phyloP scores from a whole-genome alignment of 1,140 invertebrate genomes.

The Berghia stephanieae region DNA sequence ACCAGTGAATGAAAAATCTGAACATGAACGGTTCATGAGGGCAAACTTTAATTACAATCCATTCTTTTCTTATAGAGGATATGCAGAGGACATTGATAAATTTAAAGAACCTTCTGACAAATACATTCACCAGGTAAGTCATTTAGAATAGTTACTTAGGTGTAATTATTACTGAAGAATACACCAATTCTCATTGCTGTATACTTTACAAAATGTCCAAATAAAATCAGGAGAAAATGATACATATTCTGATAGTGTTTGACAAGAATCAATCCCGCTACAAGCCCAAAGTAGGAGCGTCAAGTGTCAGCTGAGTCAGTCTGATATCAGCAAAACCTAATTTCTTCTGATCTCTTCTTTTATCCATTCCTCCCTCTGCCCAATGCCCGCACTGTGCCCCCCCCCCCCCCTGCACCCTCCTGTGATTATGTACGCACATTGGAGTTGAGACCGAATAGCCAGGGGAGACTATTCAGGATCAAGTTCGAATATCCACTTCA shows the following conservation, averaged over 20 bases:
- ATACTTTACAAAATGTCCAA: background rate
- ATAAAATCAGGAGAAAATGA: background rate
- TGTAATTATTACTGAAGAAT: background rate
- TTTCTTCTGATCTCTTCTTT: no score
- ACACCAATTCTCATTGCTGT: background rate
- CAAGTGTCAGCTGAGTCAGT: no score
- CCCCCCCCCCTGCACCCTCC: no score
- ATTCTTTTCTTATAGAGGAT: constrained; percentile 46
- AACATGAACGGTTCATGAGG: constrained; percentile 50
- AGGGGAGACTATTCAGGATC: no score
- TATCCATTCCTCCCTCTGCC: no score
- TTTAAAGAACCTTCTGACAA: constrained; percentile 48
- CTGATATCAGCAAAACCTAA: no score
- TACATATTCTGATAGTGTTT: background rate
- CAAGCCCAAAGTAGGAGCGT: no score
- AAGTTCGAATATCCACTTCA: no score
- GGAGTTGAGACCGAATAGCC: no score
- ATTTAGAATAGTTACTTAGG: background rate
- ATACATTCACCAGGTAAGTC: constrained; percentile 47
- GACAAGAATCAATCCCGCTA: background rate
- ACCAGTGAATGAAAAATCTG: constrained; percentile 51
- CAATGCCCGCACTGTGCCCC: no score
- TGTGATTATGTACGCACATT: no score
- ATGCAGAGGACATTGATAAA: constrained; percentile 42
- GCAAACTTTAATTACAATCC: constrained; percentile 53